Conservation (phyloP, 2,113 vertebrate genomes). For the Tyrannus savana region DNA sequence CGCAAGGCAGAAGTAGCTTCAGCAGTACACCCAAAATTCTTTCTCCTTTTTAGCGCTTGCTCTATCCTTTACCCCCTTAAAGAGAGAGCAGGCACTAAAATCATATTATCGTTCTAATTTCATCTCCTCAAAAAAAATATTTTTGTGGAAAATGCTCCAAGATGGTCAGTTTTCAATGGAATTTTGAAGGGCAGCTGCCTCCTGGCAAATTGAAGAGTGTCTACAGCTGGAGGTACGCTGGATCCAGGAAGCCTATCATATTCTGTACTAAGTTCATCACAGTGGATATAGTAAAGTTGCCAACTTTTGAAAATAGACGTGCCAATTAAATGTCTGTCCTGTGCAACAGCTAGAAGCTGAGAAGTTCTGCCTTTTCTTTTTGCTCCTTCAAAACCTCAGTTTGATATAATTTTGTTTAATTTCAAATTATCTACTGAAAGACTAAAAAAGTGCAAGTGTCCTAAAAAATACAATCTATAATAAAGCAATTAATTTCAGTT, state of each 20-base stretch:
- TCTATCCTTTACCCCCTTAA: neutral
- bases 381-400: neutral
- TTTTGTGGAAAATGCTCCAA: neutral
- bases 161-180: neutral
- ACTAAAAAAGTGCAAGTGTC: neutral
- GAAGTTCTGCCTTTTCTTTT: neutral
- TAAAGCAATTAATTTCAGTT: neutral
- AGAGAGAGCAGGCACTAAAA: neutral
- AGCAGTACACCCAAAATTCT: neutral
- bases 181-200: neutral
- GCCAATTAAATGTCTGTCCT: neutral
- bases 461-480: neutral
- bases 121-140: neutral
- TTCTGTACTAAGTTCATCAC: neutral
- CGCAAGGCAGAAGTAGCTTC: neutral
- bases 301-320: neutral
- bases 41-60: neutral
- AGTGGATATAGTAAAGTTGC: neutral
- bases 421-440: neutral
- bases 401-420: neutral
- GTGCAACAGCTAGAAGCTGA: neutral
- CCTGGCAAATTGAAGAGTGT: neutral
- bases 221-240: neutral
- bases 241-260: neutral
- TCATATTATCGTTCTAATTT: neutral